Evolutionary conservation across 2,888 invertebrate species (phyloP).

Genomic region (Napeogenes inachia): DNA sequence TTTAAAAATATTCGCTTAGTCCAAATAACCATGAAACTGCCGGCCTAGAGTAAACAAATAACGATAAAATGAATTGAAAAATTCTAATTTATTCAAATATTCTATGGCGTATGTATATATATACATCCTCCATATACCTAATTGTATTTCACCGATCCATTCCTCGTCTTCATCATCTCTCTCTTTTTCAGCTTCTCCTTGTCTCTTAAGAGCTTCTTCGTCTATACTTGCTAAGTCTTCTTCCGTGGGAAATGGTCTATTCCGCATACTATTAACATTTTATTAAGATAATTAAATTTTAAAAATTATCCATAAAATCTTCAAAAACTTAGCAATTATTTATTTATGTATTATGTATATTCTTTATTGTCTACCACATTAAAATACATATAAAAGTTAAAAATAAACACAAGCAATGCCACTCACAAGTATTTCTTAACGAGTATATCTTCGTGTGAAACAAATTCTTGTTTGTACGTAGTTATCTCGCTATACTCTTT

Average conservation of each 20-base stretch:
- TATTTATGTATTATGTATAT: too few relatives aligned
- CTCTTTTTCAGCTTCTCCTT: constrained; percentile 72
- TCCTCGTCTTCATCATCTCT: constrained; percentile 69
- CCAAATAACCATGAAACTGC: too few relatives aligned
- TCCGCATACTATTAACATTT: constrained; percentile 50
- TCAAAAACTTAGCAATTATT: too few relatives aligned
- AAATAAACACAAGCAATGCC: too few relatives aligned
- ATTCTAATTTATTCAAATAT: too few relatives aligned
- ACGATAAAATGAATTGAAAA: too few relatives aligned
- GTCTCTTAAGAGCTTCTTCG: constrained; percentile 76
- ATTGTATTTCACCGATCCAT: constrained; percentile 76
- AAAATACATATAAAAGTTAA: too few relatives aligned
- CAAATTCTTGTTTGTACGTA: constrained; percentile 62
- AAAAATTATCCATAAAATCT: neutral
- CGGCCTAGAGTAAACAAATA: too few relatives aligned
- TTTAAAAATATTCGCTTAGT: too few relatives aligned
- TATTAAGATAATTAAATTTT: neutral
- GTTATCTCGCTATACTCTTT: constrained; percentile 57
- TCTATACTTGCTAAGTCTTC: constrained; percentile 71
- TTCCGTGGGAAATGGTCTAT: constrained; percentile 64
- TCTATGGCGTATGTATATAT: neutral
- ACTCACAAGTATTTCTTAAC: constrained; percentile 70
- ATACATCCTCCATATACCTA: constrained; percentile 73
- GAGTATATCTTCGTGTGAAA: constrained; percentile 54
- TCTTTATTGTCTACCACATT: too few relatives aligned